A percentile compares a stretch with the other conserved stretches of the same genome.
Conservation (phyloP, 1,140 invertebrate species). For the Wasmannia auropunctata region DNA sequence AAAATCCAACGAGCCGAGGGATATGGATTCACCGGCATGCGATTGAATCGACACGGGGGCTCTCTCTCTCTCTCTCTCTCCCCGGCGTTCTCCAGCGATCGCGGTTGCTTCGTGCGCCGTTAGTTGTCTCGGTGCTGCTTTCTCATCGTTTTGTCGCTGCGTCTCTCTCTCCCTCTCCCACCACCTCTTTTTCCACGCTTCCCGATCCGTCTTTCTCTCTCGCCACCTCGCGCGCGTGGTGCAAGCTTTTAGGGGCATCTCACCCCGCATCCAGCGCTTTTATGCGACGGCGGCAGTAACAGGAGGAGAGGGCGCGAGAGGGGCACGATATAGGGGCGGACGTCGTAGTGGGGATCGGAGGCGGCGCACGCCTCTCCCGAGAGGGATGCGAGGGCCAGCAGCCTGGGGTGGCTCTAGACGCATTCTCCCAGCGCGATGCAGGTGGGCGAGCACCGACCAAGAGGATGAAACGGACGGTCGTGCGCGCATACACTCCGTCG, state of each 20-base stretch:
- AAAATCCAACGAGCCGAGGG: slow-evolving; percentile 6
- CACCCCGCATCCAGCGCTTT: slow-evolving; percentile 67
- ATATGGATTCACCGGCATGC: slow-evolving; percentile 19
- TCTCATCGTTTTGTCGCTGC: slow-evolving; percentile 58
- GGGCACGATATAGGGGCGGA: slow-evolving; percentile 69
- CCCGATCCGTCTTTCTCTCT: slow-evolving; percentile 51
- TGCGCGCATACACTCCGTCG: slow-evolving; percentile 65
- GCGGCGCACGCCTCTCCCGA: slow-evolving; percentile 74
- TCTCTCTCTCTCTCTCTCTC: slow-evolving; percentile 20
- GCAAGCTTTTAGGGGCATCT: slow-evolving; percentile 71
- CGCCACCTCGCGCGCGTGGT: slow-evolving; percentile 56
- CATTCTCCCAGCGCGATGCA: slow-evolving; percentile 72
- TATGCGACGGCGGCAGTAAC: slow-evolving; percentile 67
- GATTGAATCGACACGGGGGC: slow-evolving; percentile 15
- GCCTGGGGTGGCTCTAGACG: slow-evolving; percentile 71
- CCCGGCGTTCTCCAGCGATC: slow-evolving; percentile 50
- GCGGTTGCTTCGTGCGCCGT: slow-evolving; percentile 62
- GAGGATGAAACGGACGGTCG: slow-evolving; percentile 57
- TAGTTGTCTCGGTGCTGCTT: slow-evolving; percentile 70
- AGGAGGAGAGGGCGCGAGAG: slow-evolving; percentile 32
- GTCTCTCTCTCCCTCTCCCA: slow-evolving; percentile 33
- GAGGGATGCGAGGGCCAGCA: slow-evolving; percentile 68
- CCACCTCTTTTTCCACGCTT: slow-evolving; percentile 48
- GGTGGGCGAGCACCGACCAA: slow-evolving; percentile 64
- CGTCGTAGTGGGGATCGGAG: slow-evolving; percentile 67